Base-by-base conservation (phyloP, 1,140 invertebrate genomes). In the Nebria ingens region DNA sequence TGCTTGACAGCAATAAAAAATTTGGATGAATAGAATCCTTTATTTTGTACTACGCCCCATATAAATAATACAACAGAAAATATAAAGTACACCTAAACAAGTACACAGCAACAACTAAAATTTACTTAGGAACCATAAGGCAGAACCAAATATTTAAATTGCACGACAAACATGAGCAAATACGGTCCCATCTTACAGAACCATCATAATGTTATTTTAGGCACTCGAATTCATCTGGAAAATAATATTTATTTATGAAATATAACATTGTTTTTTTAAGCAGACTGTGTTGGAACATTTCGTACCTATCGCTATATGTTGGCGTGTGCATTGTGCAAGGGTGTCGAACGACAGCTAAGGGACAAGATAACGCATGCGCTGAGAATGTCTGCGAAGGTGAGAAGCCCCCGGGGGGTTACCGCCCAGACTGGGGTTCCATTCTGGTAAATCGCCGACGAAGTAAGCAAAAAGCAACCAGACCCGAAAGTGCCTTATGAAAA, bases 191-290 rank as follows among this genome's bases (percentile, higher is more conserved):
- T 9, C 6, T n/a, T n/a, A 34, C 6, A n/a, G 9, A 45, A 45
- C 40, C 15, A 17, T 17, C 40, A 45, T 45, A 3, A 12, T 45
- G 40, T 17, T 45, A 45, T 45, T 45, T 45, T 45, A 45, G 17
- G 6, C 9, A 12, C 40, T 17, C 6, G n/a, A 45, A 45, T 45
- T 45, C 40, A 45, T 45, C 6, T 34, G 17, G 9, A 45, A 17
- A 45, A n/a, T n/a, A 45, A 45, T 45, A 45, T 45, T 45, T 45
- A 45, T 45, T 45, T 45, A 45, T 45, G 40, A 45, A 45, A 45
- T 45, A 45, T n/a, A 34, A 34, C 40, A 45, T 45, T 45, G 40
- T 45, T 45, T 9, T 45, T 45, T 45, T 45, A 11, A 4, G n/a
- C n/a, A 45, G 40, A 45, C 9, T 6, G 6, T 4, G 15, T 9